These are phyloP conservation scores for Ascaphus truei DNA, from an alignment of 2,113 vertebrate species.

Conservation along the genomic window DNA sequence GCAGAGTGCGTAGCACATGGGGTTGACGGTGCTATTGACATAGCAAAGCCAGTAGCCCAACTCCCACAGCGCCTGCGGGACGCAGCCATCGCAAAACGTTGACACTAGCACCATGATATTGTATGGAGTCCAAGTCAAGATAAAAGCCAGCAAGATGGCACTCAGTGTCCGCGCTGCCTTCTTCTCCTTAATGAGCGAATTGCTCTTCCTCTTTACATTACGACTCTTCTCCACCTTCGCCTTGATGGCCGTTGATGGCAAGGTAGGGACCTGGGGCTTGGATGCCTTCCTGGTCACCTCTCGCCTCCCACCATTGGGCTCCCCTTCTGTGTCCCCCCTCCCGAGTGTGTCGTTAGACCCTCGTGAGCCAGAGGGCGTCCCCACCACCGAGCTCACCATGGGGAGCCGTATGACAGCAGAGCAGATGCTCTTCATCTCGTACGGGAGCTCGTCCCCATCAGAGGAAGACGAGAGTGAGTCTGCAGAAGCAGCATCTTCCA, in stretches of 20 bases:
- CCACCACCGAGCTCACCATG: conserved; percentile 48
- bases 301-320: conserved; percentile 6
- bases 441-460: conserved; percentile 56
- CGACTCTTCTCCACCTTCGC: conserved; percentile 36
- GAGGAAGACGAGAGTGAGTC: conserved; percentile 59
- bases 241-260: conserved; percentile 25
- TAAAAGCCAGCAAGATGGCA: conserved; percentile 72
- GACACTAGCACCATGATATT: conserved; percentile 80
- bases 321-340: not conserved
- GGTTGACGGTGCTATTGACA: conserved; percentile 75
- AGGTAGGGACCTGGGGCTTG: conserved; percentile 41
- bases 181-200: conserved; percentile 67
- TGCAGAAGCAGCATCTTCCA: conserved; percentile 53
- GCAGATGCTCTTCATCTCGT: conserved; percentile 41
- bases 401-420: conserved; percentile 48
- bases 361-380: conserved; percentile 2
- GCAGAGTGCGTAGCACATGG: conserved; percentile 76
- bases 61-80: conserved; percentile 67
- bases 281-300: conserved; percentile 28
- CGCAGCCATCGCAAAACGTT: conserved; percentile 61
- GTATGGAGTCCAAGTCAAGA: conserved; percentile 74
- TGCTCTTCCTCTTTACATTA: conserved; percentile 57
- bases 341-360: conserved; percentile 13
- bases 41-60: conserved; percentile 78
- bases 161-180: conserved; percentile 71